A percentile compares a stretch with the other conserved stretches of the same genome.
Conservation (phyloP, 2,113 vertebrate species). For the Octodon degus region DNA sequence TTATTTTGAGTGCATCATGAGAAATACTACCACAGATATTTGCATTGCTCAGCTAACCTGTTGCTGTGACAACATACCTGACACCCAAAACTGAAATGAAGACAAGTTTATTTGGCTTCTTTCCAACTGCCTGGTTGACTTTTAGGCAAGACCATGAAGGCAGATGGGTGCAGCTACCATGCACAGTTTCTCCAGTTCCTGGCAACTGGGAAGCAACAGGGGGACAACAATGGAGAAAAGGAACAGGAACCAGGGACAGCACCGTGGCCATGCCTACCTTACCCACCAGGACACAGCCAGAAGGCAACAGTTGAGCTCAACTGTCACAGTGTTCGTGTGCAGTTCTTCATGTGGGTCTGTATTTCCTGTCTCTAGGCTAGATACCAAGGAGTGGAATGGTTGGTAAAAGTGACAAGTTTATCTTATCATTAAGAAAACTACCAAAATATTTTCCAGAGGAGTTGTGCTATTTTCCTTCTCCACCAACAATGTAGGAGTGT, state of each 20-base stretch:
- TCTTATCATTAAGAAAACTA: neutral
- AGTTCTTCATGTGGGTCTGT: neutral
- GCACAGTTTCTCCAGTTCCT: neutral
- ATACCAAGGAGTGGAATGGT: neutral
- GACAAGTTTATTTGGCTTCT: too few species aligned
- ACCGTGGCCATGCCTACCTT: neutral
- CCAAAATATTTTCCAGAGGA: neutral
- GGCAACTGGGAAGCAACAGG: neutral
- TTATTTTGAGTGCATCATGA: neutral
- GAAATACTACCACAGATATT: neutral
- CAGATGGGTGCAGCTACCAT: neutral
- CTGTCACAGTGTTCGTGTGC: neutral
- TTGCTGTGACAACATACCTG: neutral
- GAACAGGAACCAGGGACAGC: neutral
- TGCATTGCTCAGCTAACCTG: neutral
- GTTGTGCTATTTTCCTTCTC: neutral
- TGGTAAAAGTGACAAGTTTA: neutral
- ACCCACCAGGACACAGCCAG: neutral
- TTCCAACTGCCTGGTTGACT: neutral
- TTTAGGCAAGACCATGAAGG: neutral
- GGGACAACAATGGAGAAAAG: neutral
- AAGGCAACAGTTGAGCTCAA: too few species aligned
- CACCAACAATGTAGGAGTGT: neutral
- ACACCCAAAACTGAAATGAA: neutral
- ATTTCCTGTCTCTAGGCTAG: neutral